Base-by-base conservation (phyloP, 1,140 invertebrate genomes). In the Chironomus striatipennis region DNA sequence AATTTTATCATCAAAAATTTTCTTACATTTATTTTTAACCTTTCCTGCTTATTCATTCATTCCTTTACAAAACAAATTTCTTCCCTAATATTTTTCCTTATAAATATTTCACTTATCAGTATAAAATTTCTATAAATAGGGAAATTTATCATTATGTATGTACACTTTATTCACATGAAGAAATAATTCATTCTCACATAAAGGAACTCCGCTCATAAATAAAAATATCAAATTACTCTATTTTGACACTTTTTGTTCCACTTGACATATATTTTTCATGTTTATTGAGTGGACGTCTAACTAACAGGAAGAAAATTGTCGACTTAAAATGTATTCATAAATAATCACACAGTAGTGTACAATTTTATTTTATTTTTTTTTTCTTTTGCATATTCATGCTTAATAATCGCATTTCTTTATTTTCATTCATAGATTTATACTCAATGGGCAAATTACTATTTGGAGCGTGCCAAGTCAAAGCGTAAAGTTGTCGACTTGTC, bases 371-470 rank as follows among this genome's bases (percentile, higher is more conserved):
- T n/a, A n/a, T n/a, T n/a, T n/a, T n/a, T n/a, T n/a, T n/a, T n/a
- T n/a, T 34, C 5, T 5, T 34, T 34, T 34, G 24, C 24, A 34
- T 34, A 34, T 34, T 34, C 24, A 34, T 34, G 7, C 17, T 43
- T n/a, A 21, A 74, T 57, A 42, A 74, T 74, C 7, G 12, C 42
- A 7, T 15, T 20, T 34, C 4, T 9, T 75, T 18, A 73, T 75
- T 75, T 81, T 80, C 79, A 78, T 77, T 85, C 88, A 18, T 86
- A 98, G 95, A 96, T 98, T 79, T 98, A 98, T 83, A 97, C 95
- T 24, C 95, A 97, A 83, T 98, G 96, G 96, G 95, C 95, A 24
- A 98, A 98, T 84, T 95, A 98, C 80, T 98, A 98, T 82, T 83
- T 98, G 85, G 95, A 97, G 82, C 93, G 95, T 80, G 91, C 91